Conservation (phyloP, 2,113 vertebrate genomes). For the Hyaena hyaena region DNA sequence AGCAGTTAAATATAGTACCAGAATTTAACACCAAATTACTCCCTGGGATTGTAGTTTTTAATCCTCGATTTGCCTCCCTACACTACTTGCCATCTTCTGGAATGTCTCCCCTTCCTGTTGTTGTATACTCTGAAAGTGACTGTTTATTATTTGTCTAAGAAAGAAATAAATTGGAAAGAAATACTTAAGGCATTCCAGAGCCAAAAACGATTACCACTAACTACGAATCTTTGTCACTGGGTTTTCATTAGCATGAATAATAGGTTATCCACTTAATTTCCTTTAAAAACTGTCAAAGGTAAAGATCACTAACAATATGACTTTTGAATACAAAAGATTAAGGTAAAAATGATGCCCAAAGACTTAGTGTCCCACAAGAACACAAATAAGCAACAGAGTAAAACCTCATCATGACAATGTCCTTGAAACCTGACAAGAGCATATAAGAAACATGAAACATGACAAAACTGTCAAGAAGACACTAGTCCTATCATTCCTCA, state of each 20-base stretch:
- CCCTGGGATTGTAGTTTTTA: neutral
- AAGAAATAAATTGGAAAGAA: slow-evolving; percentile 27
- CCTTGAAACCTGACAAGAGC: neutral
- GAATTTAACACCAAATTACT: neutral
- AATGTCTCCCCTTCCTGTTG: neutral
- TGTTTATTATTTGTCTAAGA: neutral
- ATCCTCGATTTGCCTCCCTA: neutral
- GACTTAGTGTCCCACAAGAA: neutral
- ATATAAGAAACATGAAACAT: neutral
- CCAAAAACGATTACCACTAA: neutral
- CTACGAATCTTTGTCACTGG: neutral
- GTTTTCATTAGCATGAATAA: neutral
- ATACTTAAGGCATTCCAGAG: neutral
- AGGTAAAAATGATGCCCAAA: neutral
- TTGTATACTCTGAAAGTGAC: neutral
- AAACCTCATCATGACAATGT: neutral
- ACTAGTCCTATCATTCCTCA: neutral
- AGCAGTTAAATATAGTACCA: neutral
- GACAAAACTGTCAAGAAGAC: neutral
- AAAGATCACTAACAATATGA: slow-evolving; percentile 1
- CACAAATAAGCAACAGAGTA: neutral
- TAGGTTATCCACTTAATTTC: neutral
- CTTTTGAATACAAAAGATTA: slow-evolving; percentile 24
- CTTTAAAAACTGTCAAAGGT: slow-evolving; percentile 20
- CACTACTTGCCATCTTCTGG: neutral